phyloP scores from a whole-genome alignment of 2,113 vertebrate species.

The Hepsetus odoe region DNA sequence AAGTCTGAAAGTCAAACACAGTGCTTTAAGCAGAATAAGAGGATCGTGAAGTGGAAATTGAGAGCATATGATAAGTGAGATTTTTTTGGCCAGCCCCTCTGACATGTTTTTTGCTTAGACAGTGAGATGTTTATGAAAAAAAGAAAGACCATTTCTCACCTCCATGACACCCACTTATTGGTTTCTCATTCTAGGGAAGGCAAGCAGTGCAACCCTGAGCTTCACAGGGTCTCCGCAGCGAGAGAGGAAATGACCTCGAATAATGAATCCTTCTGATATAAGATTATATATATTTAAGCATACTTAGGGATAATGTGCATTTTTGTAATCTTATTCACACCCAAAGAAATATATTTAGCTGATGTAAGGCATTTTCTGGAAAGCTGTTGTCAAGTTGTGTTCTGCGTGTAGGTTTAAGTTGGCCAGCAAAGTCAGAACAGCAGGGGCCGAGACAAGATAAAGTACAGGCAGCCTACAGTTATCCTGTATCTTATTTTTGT shows the following conservation, averaged over 20 bases:
- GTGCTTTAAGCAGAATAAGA: background rate
- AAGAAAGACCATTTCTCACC: constrained; percentile 10
- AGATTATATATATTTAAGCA: background rate
- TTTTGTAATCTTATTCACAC: background rate
- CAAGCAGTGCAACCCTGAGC: background rate
- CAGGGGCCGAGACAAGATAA: background rate
- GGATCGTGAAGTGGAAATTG: background rate
- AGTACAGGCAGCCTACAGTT: background rate
- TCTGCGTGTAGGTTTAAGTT: too few species aligned
- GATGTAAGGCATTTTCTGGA: background rate
- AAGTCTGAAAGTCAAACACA: background rate
- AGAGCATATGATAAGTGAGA: constrained; percentile 7
- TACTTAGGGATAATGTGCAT: background rate
- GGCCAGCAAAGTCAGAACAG: background rate
- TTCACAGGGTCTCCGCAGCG: background rate
- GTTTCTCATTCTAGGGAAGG: background rate
- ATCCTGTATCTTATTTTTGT: background rate
- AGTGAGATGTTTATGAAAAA: background rate
- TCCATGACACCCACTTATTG: constrained; percentile 9
- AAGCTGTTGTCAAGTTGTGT: background rate
- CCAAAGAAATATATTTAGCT: background rate
- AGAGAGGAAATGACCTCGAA: background rate
- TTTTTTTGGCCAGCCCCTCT: background rate
- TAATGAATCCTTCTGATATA: background rate
- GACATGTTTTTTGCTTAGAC: background rate